Evolutionary conservation across 35 echinoderm and acorn worm genomes (phyloP), one percentile per base, ranked within the genome.

Genomic region (Stichopus chloronotus): DNA sequence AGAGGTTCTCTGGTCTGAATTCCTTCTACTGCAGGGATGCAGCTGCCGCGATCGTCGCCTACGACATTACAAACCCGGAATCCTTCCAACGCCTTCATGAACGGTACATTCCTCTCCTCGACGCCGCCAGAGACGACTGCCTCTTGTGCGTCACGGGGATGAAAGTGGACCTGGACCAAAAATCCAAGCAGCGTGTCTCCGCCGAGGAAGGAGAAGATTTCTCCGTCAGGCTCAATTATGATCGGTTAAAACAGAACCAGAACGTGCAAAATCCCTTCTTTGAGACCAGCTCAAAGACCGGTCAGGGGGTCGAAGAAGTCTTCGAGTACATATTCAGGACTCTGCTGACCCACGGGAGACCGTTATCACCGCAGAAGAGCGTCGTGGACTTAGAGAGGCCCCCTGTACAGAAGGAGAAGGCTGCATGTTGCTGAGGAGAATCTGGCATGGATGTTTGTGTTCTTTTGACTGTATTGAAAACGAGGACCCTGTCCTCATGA

Each of bases 1-100:
- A 99, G 72, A 88, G 95, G 57, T 99, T 96, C 24, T 96, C 97
- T 5, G 97, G 97, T 13, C 91, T 99, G 63, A 99, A 95, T 90
- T 99, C 97, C 2, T 99, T 99, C 92, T 99, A 99, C 78, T 99
- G 97, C 59, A 92, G 97, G 7, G 92, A 99, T 90, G 97, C 97
- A 4, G 95, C 95, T 4, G 97, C 97, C 57, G 97, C 97, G 87
- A 99, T 99, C 58, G 71, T 99, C 20, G 97, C 97, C 1, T 99
- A 96, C 83, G 97, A 99, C 91, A 92, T 99, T 3, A 91, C 92
- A 54, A 94, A 93, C 19, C 92, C 76, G 52, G 88, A 93, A 58
- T 89, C 93, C 30, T 99, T 99, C 92, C 94, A 99, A 55, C 88
- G 94, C 19, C 92, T 99, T 7, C 78, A 93, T 5, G 94, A 96